These are phyloP conservation scores for Trachythela sp. DNA, from an alignment of 64 coral and sea anemone genomes.

Conservation along the genomic window DNA sequence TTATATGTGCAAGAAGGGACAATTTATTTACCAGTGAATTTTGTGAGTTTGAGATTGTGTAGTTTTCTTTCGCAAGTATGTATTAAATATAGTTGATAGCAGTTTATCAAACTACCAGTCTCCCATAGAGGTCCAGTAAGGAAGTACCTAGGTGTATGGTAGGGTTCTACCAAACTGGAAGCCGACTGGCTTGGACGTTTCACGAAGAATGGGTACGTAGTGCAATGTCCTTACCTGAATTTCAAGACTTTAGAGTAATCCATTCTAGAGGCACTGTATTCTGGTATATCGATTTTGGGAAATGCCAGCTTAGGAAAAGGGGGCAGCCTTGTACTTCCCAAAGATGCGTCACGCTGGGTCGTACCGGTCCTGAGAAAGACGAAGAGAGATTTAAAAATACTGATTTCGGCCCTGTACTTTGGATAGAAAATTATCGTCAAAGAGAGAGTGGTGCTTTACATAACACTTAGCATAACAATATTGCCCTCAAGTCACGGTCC, in stretches of 20 bases:
- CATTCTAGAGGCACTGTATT: constrained; percentile 76
- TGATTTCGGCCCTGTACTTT: neutral
- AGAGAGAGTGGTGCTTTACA: too few species aligned
- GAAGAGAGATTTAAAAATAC: neutral
- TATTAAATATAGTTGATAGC: too few species aligned
- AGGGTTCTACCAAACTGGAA: constrained; percentile 77
- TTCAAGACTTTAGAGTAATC: constrained; percentile 58
- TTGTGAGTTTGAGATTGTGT: constrained; percentile 45
- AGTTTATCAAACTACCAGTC: too few species aligned
- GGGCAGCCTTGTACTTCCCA: constrained; percentile 81
- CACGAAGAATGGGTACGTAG: neutral
- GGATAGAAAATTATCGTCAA: neutral
- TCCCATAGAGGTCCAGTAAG: constrained; percentile 66
- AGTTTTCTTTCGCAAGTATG: too few species aligned
- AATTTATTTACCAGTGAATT: constrained; percentile 36
- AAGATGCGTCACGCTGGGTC: neutral
- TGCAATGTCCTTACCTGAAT: constrained; percentile 57
- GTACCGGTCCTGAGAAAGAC: neutral
- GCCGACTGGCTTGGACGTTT: constrained; percentile 47
- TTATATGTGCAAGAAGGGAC: constrained; percentile 37
- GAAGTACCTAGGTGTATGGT: constrained; percentile 60
- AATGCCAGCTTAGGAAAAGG: constrained; percentile 69
- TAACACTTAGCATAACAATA: too few species aligned
- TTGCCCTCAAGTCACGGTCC: too few species aligned
- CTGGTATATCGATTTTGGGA: constrained; percentile 64